Percentiles rank a stretch among this genome's conserved stretches.
Conservation (phyloP, 1,140 invertebrate species). For the Magallana angulata region DNA sequence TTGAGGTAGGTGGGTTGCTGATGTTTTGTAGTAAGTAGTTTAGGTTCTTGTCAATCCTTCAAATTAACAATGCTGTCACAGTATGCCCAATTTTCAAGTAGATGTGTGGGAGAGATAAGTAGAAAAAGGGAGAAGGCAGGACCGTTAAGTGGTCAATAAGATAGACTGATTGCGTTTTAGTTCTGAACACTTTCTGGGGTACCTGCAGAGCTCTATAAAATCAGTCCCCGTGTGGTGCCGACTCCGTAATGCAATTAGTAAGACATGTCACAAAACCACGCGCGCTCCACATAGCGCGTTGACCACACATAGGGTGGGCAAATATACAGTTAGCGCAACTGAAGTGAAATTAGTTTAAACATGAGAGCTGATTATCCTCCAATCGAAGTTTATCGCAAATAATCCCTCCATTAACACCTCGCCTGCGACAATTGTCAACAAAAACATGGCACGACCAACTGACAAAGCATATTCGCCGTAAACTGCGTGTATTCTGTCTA, state of each 20-base stretch:
- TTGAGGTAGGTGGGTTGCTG: too few relatives aligned
- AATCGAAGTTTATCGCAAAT: constrained; percentile 35
- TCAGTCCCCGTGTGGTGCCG: neutral
- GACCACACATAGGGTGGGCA: constrained; percentile 2
- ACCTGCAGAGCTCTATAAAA: constrained; percentile 16
- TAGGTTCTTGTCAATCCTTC: too few relatives aligned
- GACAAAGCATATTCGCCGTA: neutral
- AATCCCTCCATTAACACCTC: constrained; percentile 40
- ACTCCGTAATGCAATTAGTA: constrained; percentile 4
- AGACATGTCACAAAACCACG: neutral
- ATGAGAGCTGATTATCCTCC: constrained; percentile 22
- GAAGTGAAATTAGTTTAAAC: constrained; percentile 31
- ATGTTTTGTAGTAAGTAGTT: too few relatives aligned
- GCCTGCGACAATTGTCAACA: constrained; percentile 19
- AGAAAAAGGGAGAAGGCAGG: too few relatives aligned
- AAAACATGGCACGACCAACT: neutral
- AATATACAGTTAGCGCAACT: constrained; percentile 12
- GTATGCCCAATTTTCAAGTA: neutral
- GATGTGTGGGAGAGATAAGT: neutral
- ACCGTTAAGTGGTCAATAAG: neutral
- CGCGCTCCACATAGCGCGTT: neutral
- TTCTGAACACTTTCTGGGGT: neutral
- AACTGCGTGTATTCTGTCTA: too few relatives aligned
- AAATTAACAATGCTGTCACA: neutral
- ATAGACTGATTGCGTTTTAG: neutral